phyloP scores from a whole-genome alignment of 2,113 vertebrate species.

The Daphoenositta chrysoptera region DNA sequence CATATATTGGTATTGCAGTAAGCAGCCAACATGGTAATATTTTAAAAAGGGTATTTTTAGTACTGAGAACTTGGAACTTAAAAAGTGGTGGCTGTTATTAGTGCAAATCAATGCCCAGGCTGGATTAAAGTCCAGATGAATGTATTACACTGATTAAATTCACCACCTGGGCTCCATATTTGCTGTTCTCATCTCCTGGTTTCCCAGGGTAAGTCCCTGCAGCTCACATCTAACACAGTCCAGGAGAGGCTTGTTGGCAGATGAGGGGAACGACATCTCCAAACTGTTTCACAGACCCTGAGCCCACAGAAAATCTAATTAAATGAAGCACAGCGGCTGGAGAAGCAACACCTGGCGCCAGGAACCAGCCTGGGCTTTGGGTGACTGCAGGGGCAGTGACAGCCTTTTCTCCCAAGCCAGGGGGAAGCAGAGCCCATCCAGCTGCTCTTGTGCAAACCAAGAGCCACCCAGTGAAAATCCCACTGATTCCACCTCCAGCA shows the following conservation, averaged over 20 bases:
- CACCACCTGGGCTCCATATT: not conserved
- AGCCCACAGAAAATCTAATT: not conserved
- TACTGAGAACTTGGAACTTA: not conserved
- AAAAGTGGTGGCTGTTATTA: not conserved
- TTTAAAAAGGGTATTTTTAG: not conserved
- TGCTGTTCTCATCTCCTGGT: not conserved
- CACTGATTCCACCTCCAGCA: not conserved
- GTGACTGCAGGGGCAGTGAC: not conserved
- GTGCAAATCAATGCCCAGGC: not conserved
- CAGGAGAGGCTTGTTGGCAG: not conserved
- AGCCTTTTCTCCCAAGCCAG: not conserved
- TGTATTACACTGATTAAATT: not conserved
- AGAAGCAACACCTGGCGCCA: not conserved
- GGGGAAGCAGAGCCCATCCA: not conserved
- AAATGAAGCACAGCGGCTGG: not conserved
- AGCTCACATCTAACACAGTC: not conserved
- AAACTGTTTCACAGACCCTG: not conserved
- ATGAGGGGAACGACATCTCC: not conserved
- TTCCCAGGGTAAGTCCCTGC: not conserved
- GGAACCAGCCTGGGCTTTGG: not conserved
- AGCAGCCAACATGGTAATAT: not conserved
- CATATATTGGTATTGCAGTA: not conserved
- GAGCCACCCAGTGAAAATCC: not conserved
- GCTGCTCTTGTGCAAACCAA: not conserved
- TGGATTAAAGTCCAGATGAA: not conserved